Evolutionary conservation across 1,140 invertebrate species (phyloP).

Genomic region (Contarinia nasturtii): DNA sequence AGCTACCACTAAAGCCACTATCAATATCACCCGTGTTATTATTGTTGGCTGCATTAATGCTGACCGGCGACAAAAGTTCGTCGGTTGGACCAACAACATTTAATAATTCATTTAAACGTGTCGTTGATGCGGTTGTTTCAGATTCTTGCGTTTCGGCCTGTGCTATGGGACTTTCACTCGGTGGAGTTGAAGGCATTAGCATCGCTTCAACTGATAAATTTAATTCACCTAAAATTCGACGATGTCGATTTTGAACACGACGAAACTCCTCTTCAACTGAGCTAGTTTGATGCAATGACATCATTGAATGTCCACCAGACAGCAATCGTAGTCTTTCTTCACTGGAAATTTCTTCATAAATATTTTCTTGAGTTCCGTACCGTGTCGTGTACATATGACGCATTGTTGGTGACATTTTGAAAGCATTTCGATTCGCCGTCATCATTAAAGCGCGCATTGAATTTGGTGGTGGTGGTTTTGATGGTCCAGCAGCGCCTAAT

Average conservation of each 20-base stretch:
- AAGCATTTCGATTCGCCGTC: constrained; percentile 19
- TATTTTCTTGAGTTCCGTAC: constrained; percentile 65
- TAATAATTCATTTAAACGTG: constrained; percentile 36
- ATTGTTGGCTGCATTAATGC: constrained; percentile 2
- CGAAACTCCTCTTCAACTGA: constrained; percentile 63
- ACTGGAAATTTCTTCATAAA: constrained; percentile 65
- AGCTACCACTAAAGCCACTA: constrained; percentile 50
- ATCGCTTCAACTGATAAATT: constrained; percentile 75
- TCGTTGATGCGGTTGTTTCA: constrained; percentile 25
- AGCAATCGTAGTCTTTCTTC: constrained; percentile 19
- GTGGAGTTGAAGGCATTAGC: constrained; percentile 47
- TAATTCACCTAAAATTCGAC: constrained; percentile 60
- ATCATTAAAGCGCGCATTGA: constrained; percentile 21
- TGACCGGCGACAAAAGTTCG: constrained; percentile 43
- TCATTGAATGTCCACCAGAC: constrained; percentile 18
- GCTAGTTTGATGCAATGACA: constrained; percentile 35
- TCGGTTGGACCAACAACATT: constrained; percentile 42
- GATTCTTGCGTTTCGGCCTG: constrained; percentile 26
- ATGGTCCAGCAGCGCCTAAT: constrained; percentile 5
- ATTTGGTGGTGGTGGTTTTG: constrained; percentile 21
- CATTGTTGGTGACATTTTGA: constrained; percentile 13
- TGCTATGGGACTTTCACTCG: constrained; percentile 10
- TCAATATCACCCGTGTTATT: constrained; percentile 43
- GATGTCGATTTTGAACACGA: constrained; percentile 54
- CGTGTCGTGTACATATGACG: constrained; percentile 35